These are phyloP conservation scores for Aporrectodea caliginosa DNA, from an alignment of 1,140 invertebrate species.

Conservation along the genomic window DNA sequence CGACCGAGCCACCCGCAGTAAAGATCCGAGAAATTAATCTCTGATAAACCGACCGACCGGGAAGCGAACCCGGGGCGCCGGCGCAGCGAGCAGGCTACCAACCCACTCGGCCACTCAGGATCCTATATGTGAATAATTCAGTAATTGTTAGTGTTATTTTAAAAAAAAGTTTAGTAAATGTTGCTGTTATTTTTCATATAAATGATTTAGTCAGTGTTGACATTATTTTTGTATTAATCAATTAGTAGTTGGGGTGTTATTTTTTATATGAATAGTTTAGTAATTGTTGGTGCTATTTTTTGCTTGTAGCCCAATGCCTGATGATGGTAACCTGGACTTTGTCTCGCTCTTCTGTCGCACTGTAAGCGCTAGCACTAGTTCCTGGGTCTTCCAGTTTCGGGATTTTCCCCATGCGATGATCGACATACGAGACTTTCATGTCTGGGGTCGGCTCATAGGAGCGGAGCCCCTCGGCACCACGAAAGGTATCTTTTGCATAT, in stretches of 20 bases:
- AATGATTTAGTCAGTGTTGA: neutral
- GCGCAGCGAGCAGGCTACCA: too few species aligned
- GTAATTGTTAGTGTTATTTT: neutral
- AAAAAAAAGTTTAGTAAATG: neutral
- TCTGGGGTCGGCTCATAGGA: slow-evolving; percentile 84
- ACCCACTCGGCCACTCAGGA: too few species aligned
- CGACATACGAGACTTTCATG: slow-evolving; percentile 72
- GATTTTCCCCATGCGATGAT: slow-evolving; percentile 93
- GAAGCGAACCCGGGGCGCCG: too few species aligned
- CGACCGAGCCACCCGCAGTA: too few species aligned
- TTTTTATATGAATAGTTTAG: neutral
- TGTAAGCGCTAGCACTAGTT: slow-evolving; percentile 72
- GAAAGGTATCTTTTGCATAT: too few species aligned
- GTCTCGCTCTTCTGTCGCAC: slow-evolving; percentile 86
- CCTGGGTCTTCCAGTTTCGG: slow-evolving; percentile 82
- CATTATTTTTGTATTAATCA: neutral
- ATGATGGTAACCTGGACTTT: slow-evolving; percentile 81
- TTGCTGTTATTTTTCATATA: neutral
- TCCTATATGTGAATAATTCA: too few species aligned
- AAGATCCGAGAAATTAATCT: too few species aligned
- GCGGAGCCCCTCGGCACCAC: slow-evolving; percentile 80
- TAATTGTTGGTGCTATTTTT: neutral
- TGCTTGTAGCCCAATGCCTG: slow-evolving; percentile 72
- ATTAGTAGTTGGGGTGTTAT: neutral
- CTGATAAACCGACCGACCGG: too few species aligned